Base-by-base conservation (phyloP, 1,140 invertebrate genomes). In the Panulirus ornatus region DNA sequence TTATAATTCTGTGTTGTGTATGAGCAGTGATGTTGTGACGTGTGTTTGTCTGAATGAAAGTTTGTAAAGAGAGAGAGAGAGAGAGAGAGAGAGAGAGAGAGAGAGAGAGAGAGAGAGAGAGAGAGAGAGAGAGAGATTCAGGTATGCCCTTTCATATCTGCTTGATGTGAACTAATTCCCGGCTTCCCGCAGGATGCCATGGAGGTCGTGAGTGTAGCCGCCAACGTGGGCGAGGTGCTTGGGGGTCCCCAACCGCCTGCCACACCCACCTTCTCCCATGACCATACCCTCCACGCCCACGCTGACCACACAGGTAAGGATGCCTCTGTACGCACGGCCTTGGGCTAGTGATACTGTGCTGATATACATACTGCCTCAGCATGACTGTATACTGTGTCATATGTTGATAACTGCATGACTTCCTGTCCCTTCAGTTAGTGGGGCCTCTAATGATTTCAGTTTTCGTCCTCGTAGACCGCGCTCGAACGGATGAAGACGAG, bases 181-280 rank as follows among this genome's bases (percentile, higher is more conserved):
- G 27, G 9, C 44, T n/a, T 36, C 22, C 79, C 14, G 0, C 76
- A 89, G 87, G 79, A 89, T 89, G 87, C 58, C 22, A 89, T 89
- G 87, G 87, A 89, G 87, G 78, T 89, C 5, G 87, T 89, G 87
- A 83, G 87, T 54, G 87, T 89, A 73, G 63, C 87, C 11, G 87
- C 87, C 54, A 83, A 30, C 44, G 87, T 89, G 66, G 87, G 78
- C 1, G 85, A 88, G 58, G 85, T 88, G n/a, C 54, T 88, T 9
- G 87, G 87, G 11, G 78, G 78, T 19, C 76, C 87, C 11, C 87
- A 82, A n/a, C 40, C 78, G 16, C 78, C 87, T 38, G n/a, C 78
- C 54, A 44, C 87, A 44, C 40, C 87, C 78, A 89, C 76, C 2
- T 89, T 73, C 63, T 36, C 86, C 58, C 76, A 82, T 42, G 76